A percentile compares a stretch with the other conserved stretches of the same genome.
Evolutionary conservation across 2,888 invertebrate genomes (phyloP).

Genomic region (Lepidochrysops patricia): DNA sequence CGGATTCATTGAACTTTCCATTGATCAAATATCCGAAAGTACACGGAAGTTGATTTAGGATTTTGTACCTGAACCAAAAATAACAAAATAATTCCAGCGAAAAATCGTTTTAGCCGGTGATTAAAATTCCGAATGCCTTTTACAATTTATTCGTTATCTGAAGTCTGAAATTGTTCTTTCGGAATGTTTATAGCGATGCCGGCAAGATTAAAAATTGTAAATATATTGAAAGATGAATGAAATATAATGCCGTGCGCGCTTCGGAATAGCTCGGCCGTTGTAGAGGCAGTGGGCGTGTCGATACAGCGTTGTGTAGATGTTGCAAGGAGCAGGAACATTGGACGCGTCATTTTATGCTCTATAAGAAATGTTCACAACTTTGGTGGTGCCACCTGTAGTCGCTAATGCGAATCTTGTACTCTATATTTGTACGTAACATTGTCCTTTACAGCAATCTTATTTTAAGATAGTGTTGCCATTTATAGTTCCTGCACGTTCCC

Average conservation of each 20-base stretch:
- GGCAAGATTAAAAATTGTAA: conserved; percentile 25
- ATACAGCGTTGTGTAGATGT: conserved; percentile 28
- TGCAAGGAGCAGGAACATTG: conserved; percentile 4
- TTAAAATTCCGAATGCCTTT: conserved; percentile 9
- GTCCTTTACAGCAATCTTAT: too few relatives aligned
- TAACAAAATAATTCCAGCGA: background rate
- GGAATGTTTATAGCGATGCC: conserved; percentile 22
- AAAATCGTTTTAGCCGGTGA: background rate
- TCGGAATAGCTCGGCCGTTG: conserved; percentile 18
- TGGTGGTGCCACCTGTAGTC: too few relatives aligned
- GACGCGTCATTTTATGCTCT: conserved; percentile 7
- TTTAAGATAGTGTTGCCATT: too few relatives aligned
- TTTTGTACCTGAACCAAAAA: background rate
- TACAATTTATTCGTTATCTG: conserved; percentile 8
- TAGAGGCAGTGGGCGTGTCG: conserved; percentile 24
- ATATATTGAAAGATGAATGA: conserved; percentile 26
- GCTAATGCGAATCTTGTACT: too few relatives aligned
- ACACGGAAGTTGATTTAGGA: background rate
- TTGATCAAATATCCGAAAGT: background rate
- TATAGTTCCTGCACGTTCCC: too few relatives aligned
- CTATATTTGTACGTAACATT: too few relatives aligned
- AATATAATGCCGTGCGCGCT: conserved; percentile 24
- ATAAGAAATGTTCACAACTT: too few relatives aligned
- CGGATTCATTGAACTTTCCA: background rate
- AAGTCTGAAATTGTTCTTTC: conserved; percentile 18